These are phyloP conservation scores for Cryptomyrus ogoouensis DNA, from an alignment of 2,113 vertebrate genomes.

Conservation along the genomic window DNA sequence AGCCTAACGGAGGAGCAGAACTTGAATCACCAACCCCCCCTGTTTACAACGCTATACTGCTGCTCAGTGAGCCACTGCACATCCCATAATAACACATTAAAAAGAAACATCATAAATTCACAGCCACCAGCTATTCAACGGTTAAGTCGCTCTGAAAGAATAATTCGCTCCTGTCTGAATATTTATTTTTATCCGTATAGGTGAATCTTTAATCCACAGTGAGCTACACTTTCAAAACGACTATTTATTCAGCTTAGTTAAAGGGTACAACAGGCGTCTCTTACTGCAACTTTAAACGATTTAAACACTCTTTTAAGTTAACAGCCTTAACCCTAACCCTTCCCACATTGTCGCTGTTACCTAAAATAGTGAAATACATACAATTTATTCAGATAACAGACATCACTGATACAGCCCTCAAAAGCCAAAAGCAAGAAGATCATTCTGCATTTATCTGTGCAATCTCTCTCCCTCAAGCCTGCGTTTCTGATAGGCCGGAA, in stretches of 20 bases:
- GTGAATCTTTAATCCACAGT: background rate
- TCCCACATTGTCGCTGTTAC: background rate
- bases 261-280: background rate
- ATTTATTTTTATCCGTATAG: background rate
- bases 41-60: background rate
- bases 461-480: background rate
- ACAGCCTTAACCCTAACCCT: background rate
- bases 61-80: background rate
- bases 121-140: background rate
- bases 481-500: background rate
- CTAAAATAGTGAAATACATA: background rate
- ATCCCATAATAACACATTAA: background rate
- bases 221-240: background rate
- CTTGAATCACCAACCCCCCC: background rate
- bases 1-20: background rate
- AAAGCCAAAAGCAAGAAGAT: background rate
- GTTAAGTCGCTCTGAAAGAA: background rate
- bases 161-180: background rate
- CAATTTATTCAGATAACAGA: constrained; percentile 1
- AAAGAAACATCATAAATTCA: background rate
- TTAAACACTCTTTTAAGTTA: background rate
- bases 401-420: background rate
- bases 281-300: background rate
- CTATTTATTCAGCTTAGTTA: constrained; percentile 2
- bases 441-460: background rate